Conservation (phyloP, 2,888 invertebrate species). For the Diarsia dahlii region DNA sequence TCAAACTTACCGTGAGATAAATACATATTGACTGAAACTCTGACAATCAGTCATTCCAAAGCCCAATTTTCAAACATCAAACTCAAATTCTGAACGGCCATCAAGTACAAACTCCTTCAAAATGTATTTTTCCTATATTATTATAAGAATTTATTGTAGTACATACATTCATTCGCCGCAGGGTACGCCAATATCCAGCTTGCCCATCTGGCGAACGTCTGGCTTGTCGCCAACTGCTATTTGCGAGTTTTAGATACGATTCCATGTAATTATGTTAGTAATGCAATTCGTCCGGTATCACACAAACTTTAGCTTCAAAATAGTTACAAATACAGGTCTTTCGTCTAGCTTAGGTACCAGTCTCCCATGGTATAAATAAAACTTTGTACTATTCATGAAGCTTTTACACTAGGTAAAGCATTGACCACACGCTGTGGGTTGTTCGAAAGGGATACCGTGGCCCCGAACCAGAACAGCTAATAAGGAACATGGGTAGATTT, state of each 20-base stretch:
- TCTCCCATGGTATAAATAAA: neutral
- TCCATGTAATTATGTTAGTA: conserved; percentile 50
- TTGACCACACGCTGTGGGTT: too few relatives aligned
- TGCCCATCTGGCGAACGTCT: conserved; percentile 65
- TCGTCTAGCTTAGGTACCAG: neutral
- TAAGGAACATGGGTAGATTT: too few relatives aligned
- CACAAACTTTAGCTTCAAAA: conserved; percentile 14
- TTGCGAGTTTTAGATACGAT: conserved; percentile 63
- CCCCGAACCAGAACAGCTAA: too few relatives aligned
- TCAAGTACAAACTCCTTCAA: conserved; percentile 1
- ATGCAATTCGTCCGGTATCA: conserved; percentile 49
- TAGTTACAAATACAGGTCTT: neutral
- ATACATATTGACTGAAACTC: too few relatives aligned
- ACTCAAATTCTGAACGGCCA: neutral
- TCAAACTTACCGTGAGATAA: too few relatives aligned
- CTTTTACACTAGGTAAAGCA: neutral
- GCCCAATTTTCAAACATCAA: neutral
- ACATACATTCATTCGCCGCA: conserved; percentile 39
- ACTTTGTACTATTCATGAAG: neutral
- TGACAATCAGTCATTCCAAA: too few relatives aligned
- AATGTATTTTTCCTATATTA: conserved; percentile 22
- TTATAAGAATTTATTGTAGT: conserved; percentile 18
- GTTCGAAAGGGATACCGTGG: too few relatives aligned
- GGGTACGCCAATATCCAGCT: conserved; percentile 53
- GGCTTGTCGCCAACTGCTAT: conserved; percentile 65